Base-by-base conservation (phyloP, 2,888 invertebrate genomes). In the Drosophila buzzatii region DNA sequence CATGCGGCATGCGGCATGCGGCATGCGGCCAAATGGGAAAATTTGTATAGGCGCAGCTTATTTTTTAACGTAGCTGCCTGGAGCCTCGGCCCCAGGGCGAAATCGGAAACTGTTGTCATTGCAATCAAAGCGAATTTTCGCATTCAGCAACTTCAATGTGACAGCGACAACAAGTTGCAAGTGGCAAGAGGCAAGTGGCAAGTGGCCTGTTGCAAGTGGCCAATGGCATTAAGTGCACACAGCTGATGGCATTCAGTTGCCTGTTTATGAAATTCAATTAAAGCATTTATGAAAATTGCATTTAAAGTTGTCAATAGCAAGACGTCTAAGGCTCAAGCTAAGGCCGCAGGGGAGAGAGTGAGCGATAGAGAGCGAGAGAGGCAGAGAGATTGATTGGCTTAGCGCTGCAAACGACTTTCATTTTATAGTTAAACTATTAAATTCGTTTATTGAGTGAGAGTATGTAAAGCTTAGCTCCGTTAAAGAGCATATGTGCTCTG, bases 191-290 rank as follows among this genome's bases (percentile, higher is more conserved):
- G 49, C 66, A 57, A 72, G 59, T 57, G 60, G 51, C 68, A 51
- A 68, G 60, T 41, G 12, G 41, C 39, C 7, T 7, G 39, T 14
- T 12, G 39, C 39, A 64, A 67, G 42, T 59, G 59, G 47, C 74
- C 53, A 70, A 41, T 44, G 14, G 42, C 49, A 71, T 44, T 8
- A n/a, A 64, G 16, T 57, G 27, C 42, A 27, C 42, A 27, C 51
- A 53, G 56, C 16, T 57, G 45, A 45, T 23, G 45, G 35, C 51
- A 37, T 31, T 49, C 31, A 31, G 31, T n/a, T 27, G 66, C 55
- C 37, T 63, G 67, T 45, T 62, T 64, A 51, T 67, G 55, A 85
- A 88, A 85, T 81, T 61, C 72, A 88, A 85, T 85, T 87, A 83
- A 41, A 56, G 56, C 70, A 61, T 67, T 79, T 75, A 70, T 63